phyloP scores from a whole-genome alignment of 2,797 vertebrate species.

The Microctenopoma stevenorrisi region DNA sequence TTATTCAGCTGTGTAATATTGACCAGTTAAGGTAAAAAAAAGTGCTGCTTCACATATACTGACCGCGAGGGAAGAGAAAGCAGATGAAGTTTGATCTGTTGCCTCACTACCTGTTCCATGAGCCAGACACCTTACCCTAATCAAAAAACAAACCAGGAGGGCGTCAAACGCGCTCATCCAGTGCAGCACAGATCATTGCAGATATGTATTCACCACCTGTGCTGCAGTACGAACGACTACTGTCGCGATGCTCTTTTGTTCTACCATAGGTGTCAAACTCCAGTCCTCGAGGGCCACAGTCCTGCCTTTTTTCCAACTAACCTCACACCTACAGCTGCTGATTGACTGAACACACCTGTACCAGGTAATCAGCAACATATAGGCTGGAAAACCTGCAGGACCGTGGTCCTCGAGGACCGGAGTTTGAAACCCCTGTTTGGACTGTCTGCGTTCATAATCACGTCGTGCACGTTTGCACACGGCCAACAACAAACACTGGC shows the following conservation, averaged over 20 bases:
- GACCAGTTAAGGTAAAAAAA: neutral
- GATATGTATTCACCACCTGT: neutral
- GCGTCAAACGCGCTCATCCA: conserved; percentile 12
- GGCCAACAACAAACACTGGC: conserved; percentile 30
- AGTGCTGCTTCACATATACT: neutral
- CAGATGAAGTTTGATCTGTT: neutral
- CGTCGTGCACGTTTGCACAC: conserved; percentile 10
- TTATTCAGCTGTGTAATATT: neutral
- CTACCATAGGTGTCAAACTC: neutral
- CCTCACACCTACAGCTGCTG: no score
- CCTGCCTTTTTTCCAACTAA: no score
- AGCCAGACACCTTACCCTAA: neutral
- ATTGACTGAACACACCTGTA: no score
- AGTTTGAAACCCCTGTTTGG: neutral
- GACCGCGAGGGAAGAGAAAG: neutral
- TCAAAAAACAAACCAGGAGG: neutral
- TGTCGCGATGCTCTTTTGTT: conserved; percentile 23
- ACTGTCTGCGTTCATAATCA: conserved; percentile 26
- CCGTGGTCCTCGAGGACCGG: no score
- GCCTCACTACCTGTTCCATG: neutral
- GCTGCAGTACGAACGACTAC: conserved; percentile 9
- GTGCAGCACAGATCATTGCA: neutral
- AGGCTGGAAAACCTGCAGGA: no score
- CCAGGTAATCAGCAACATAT: no score
- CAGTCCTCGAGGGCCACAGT: no score